phyloP scores from a whole-genome alignment of 2,888 invertebrate species.

The Ichneumon xanthorius region DNA sequence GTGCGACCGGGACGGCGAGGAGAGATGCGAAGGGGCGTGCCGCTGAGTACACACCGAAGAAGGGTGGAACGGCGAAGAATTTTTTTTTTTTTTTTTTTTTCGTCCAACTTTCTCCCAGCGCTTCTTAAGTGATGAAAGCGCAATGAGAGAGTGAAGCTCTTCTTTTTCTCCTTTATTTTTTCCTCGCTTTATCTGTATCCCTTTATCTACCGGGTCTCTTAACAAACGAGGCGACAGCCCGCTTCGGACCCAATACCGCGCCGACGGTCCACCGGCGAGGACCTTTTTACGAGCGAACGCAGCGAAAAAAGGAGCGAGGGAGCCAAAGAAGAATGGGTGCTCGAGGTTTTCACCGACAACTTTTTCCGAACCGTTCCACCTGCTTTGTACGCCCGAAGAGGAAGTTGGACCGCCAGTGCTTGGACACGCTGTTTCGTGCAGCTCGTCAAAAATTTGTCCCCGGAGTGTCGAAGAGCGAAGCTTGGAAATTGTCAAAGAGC shows the following conservation, averaged over 20 bases:
- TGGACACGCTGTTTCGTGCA: background rate
- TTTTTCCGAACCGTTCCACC: slow-evolving; percentile 52
- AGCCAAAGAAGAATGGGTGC: slow-evolving; percentile 3
- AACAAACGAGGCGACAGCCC: slow-evolving; percentile 47
- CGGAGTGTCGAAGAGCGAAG: background rate
- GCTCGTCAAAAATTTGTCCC: background rate
- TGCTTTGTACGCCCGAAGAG: slow-evolving; percentile 52
- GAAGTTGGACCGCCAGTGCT: slow-evolving; percentile 35
- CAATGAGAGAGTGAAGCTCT: slow-evolving; percentile 16
- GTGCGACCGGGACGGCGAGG: background rate
- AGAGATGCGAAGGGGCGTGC: background rate
- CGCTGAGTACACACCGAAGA: slow-evolving; percentile 24
- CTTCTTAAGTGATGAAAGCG: slow-evolving; percentile 53
- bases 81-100: slow-evolving; percentile 5
- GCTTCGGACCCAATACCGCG: slow-evolving; percentile 38
- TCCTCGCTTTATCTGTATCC: slow-evolving; percentile 35
- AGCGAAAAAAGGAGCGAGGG: background rate
- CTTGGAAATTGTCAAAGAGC: background rate
- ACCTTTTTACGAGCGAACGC: slow-evolving; percentile 50
- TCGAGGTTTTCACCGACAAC: slow-evolving; percentile 39
- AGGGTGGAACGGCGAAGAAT: slow-evolving; percentile 37
- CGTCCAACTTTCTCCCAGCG: background rate
- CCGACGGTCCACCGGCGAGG: slow-evolving; percentile 20
- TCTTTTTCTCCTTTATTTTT: slow-evolving; percentile 19
- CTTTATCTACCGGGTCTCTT: slow-evolving; percentile 24